These are phyloP conservation scores for Acestrorhynchus altus DNA, from an alignment of 2,797 vertebrate genomes.

Conservation along the genomic window DNA sequence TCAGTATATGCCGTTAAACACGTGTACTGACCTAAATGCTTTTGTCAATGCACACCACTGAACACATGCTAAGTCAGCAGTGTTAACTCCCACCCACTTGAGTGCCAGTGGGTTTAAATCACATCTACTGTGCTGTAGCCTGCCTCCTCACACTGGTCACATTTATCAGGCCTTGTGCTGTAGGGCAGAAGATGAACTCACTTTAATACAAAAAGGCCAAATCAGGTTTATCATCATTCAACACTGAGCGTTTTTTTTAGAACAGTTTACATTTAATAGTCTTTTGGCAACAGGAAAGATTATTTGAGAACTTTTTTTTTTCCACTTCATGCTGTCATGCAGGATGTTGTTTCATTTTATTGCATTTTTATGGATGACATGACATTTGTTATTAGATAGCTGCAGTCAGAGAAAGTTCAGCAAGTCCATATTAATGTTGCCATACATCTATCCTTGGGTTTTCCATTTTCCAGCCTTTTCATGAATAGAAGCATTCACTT, in stretches of 20 bases:
- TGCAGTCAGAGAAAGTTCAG: background rate
- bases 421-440: background rate
- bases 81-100: background rate
- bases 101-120: background rate
- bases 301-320: slow-evolving; percentile 3
- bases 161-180: background rate
- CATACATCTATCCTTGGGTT: slow-evolving; percentile 17
- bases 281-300: background rate
- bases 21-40: background rate
- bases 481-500: background rate
- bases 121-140: background rate
- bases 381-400: background rate
- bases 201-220: background rate
- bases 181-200: background rate
- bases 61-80: background rate
- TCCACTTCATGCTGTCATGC: background rate
- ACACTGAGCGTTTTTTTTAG: background rate
- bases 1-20: no score
- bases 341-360: slow-evolving; percentile 10
- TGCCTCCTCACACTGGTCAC: background rate
- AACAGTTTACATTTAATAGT: background rate
- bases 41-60: background rate
- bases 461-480: slow-evolving; percentile 3
- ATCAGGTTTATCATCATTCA: background rate
- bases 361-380: background rate